A percentile compares a stretch with the other conserved stretches of the same genome.
Conservation (phyloP, 2,797 vertebrate genomes). For the Coracias cyanogaster region DNA sequence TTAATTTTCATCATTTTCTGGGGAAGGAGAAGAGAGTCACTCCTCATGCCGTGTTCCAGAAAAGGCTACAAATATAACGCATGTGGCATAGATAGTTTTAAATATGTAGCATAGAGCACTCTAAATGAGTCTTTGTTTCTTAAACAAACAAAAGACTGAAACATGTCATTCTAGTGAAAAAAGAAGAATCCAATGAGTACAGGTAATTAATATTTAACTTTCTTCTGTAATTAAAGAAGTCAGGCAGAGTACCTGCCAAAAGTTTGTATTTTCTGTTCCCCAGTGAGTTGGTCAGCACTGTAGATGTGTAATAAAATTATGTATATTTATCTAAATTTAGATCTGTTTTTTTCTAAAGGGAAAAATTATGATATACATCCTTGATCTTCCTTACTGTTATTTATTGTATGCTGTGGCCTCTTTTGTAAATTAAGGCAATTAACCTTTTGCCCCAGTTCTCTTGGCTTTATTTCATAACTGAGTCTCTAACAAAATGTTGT, state of each 20-base stretch:
- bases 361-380: slow-evolving; percentile 32
- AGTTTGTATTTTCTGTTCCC: neutral
- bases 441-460: slow-evolving; percentile 55
- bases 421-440: slow-evolving; percentile 67
- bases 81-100: neutral
- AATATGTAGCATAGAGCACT: neutral
- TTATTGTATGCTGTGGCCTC: slow-evolving; percentile 38
- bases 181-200: neutral
- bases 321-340: slow-evolving; percentile 49
- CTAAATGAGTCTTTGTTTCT: neutral
- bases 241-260: neutral
- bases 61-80: neutral
- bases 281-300: neutral
- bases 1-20: neutral
- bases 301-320: neutral
- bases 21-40: neutral
- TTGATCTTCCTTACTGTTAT: slow-evolving; percentile 42
- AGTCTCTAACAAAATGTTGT: slow-evolving; percentile 7
- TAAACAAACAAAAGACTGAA: neutral
- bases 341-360: slow-evolving; percentile 16
- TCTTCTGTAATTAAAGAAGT: neutral
- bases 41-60: neutral
- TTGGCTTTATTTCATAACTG: slow-evolving; percentile 52
- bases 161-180: neutral
- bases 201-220: neutral